These are phyloP conservation scores for Drosophila seguyi DNA, from an alignment of 1,140 invertebrate genomes.

Conservation along the genomic window DNA sequence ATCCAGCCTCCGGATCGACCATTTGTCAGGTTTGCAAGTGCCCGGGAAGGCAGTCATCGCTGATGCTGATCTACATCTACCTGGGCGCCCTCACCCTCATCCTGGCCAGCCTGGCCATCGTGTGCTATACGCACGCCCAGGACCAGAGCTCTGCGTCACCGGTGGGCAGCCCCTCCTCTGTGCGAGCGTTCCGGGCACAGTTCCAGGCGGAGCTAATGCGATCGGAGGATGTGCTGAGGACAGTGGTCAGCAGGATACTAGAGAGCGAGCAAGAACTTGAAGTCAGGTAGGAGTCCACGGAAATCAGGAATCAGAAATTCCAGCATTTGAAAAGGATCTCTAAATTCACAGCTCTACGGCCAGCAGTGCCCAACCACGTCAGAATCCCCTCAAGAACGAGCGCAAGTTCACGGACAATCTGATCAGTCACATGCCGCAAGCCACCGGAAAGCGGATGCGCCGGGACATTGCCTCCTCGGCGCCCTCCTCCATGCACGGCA, in stretches of 20 bases:
- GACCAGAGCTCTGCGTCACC: neutral
- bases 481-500: conserved; percentile 70
- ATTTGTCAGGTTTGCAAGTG: conserved; percentile 21
- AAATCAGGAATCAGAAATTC: too few relatives aligned
- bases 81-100: conserved; percentile 70
- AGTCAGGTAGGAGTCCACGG: conserved; percentile 5
- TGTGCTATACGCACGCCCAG: conserved; percentile 71
- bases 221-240: conserved; percentile 57
- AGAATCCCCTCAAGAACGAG: conserved; percentile 55
- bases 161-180: neutral
- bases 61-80: conserved; percentile 72
- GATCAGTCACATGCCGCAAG: conserved; percentile 24
- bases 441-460: conserved; percentile 46
- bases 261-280: conserved; percentile 37
- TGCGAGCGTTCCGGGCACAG: conserved; percentile 34
- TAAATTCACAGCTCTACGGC: neutral
- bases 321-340: neutral
- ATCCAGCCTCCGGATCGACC: neutral
- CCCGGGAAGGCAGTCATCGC: conserved; percentile 17
- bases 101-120: conserved; percentile 68
- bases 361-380: neutral
- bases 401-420: conserved; percentile 65
- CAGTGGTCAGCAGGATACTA: conserved; percentile 50
- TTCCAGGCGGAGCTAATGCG: conserved; percentile 55
- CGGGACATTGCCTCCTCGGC: conserved; percentile 55